Percentiles rank a stretch among this genome's conserved stretches.
These are phyloP conservation scores for Trinorchestia longiramus DNA, from an alignment of 1,140 invertebrate genomes.

Conservation along the genomic window DNA sequence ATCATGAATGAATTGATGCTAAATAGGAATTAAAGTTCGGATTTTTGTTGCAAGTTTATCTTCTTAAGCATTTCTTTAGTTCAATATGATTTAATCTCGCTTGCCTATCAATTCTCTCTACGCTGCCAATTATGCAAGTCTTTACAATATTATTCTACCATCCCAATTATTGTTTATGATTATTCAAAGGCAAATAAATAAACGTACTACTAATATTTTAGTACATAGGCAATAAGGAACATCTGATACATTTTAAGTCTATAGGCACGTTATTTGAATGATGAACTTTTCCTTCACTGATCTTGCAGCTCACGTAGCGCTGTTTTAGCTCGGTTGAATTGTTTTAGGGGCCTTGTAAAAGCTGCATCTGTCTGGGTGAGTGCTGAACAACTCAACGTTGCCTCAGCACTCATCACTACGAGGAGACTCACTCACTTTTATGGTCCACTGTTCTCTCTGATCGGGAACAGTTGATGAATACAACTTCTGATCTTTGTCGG, in stretches of 20 bases:
- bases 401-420: background rate
- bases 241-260: background rate
- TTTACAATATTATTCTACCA: background rate
- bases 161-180: background rate
- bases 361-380: background rate
- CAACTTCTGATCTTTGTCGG: too few relatives aligned
- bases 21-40: background rate
- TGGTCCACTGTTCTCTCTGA: background rate
- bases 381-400: too few relatives aligned
- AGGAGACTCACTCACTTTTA: background rate
- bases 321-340: background rate
- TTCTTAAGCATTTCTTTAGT: background rate
- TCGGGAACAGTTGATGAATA: too few relatives aligned
- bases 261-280: background rate
- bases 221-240: background rate
- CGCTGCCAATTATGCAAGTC: too few relatives aligned
- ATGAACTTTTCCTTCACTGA: background rate
- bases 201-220: background rate
- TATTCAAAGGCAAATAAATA: background rate
- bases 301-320: background rate
- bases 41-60: background rate
- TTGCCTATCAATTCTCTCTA: too few relatives aligned
- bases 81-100: too few relatives aligned
- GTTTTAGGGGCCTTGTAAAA: background rate
- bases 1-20: background rate